Percentiles rank a stretch among this genome's conserved stretches.
Conservation (phyloP, 2,113 vertebrate species). For the Xerus inauris region DNA sequence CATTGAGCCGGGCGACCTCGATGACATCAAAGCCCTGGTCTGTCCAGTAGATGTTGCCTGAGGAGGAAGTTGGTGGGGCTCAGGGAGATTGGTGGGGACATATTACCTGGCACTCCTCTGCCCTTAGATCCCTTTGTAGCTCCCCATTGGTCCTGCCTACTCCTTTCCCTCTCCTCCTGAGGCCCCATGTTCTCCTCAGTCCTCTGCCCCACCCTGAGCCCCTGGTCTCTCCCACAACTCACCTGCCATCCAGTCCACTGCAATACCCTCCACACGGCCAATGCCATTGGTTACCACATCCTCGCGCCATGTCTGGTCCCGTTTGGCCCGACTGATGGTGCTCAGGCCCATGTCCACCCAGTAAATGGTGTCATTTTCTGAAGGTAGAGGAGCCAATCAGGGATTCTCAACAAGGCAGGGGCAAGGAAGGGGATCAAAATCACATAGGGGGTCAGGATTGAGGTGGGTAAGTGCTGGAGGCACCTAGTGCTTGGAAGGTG, state of each 20-base stretch:
- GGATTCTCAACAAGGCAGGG: not conserved
- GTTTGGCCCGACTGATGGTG: slow-evolving; percentile 96
- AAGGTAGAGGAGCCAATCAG: not conserved
- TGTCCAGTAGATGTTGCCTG: slow-evolving; percentile 99
- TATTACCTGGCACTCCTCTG: fast-evolving
- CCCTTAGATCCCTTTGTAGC: not conserved
- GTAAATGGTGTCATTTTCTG: slow-evolving; percentile 98
- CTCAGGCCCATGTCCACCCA: slow-evolving; percentile 99
- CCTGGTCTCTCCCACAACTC: not conserved
- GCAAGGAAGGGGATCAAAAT: too few species aligned
- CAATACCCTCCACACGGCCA: slow-evolving; percentile 96
- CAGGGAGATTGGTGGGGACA: not conserved
- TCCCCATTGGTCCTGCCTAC: not conserved
- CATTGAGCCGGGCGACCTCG: slow-evolving; percentile 97
- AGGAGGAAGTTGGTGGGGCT: not conserved
- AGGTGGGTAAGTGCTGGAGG: fast-evolving
- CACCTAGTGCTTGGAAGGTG: not conserved
- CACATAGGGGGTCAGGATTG: fast-evolving
- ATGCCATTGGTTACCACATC: slow-evolving; percentile 98
- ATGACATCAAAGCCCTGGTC: slow-evolving; percentile 99
- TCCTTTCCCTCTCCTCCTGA: not conserved
- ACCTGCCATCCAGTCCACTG: slow-evolving; percentile 98
- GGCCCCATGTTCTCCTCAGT: fast-evolving
- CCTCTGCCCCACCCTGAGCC: not conserved
- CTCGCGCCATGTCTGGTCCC: slow-evolving; percentile 98